Evolutionary conservation across 2,797 vertebrate species (phyloP).

Genomic region (Moxostoma hubbsi): DNA sequence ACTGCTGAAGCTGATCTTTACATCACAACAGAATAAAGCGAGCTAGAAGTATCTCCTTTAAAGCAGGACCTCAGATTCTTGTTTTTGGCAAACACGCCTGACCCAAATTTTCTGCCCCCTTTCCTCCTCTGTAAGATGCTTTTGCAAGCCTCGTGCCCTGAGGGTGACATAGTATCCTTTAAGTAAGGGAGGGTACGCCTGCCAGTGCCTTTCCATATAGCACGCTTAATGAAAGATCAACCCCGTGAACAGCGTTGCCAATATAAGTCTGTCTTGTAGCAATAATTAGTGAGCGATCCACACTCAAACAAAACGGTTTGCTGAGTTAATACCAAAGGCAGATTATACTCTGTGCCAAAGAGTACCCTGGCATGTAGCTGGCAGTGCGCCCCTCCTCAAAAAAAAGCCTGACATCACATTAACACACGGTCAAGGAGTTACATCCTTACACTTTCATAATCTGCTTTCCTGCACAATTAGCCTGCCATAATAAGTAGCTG

Average conservation of each 20-base stretch:
- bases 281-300: slow-evolving; percentile 84
- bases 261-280: slow-evolving; percentile 83
- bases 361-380: slow-evolving; percentile 79
- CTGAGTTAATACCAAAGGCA: slow-evolving; percentile 84
- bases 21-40: not conserved
- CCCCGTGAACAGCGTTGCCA: slow-evolving; percentile 72
- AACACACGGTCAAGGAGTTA: slow-evolving; percentile 85
- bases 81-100: slow-evolving; percentile 78
- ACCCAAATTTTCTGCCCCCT: slow-evolving; percentile 80
- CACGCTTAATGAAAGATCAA: slow-evolving; percentile 86
- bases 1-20: not conserved
- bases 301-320: slow-evolving; percentile 84
- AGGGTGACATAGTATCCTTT: slow-evolving; percentile 75
- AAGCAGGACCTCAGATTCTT: slow-evolving; percentile 79
- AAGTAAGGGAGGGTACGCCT: slow-evolving; percentile 70
- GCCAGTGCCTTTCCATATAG: slow-evolving; percentile 80
- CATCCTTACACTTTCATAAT: slow-evolving; percentile 81
- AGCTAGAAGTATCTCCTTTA: slow-evolving; percentile 55
- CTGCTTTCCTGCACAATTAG: slow-evolving; percentile 88
- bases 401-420: slow-evolving; percentile 85
- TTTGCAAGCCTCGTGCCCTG: slow-evolving; percentile 72
- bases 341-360: slow-evolving; percentile 83
- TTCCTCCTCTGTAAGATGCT: slow-evolving; percentile 76
- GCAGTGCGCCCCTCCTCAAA: slow-evolving; percentile 75
- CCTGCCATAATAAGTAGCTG: slow-evolving; percentile 77